Conservation (phyloP, 2,888 invertebrate genomes). For the Cephus spinipes region DNA sequence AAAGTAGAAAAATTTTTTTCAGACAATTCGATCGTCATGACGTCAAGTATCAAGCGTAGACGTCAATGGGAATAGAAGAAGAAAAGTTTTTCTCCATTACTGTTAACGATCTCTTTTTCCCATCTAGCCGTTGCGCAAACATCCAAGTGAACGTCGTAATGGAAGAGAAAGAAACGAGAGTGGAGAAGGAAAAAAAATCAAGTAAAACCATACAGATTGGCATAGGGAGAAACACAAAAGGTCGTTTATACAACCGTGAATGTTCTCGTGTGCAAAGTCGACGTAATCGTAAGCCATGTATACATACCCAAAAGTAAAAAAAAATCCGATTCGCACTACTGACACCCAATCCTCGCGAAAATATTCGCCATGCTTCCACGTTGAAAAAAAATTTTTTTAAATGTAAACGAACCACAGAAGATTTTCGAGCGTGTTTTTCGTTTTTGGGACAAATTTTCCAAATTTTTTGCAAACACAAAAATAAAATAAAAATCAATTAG, state of each 20-base stretch:
- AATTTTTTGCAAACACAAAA: no score
- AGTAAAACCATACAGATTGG: background rate
- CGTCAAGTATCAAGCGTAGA: background rate
- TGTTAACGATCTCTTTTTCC: slow-evolving; percentile 44
- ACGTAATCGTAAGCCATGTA: no score
- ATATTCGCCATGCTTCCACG: background rate
- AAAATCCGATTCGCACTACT: background rate
- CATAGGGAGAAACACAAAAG: background rate
- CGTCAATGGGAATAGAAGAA: background rate
- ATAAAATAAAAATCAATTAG: background rate
- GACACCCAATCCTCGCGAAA: background rate
- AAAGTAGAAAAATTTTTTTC: background rate
- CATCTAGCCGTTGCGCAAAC: slow-evolving; percentile 16
- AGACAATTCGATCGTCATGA: background rate
- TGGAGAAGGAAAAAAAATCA: slow-evolving; percentile 10
- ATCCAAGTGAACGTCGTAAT: slow-evolving; percentile 6
- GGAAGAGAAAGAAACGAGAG: slow-evolving; percentile 11
- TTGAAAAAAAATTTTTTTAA: background rate
- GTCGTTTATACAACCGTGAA: background rate
- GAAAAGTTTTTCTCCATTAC: slow-evolving; percentile 32
- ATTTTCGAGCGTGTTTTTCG: no score
- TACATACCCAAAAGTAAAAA: no score
- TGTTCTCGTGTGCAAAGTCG: background rate
- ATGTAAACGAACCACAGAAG: no score
- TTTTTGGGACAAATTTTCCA: no score